Evolutionary conservation across 2,888 invertebrate species (phyloP).

Genomic region (Nemotelus nigrinus): DNA sequence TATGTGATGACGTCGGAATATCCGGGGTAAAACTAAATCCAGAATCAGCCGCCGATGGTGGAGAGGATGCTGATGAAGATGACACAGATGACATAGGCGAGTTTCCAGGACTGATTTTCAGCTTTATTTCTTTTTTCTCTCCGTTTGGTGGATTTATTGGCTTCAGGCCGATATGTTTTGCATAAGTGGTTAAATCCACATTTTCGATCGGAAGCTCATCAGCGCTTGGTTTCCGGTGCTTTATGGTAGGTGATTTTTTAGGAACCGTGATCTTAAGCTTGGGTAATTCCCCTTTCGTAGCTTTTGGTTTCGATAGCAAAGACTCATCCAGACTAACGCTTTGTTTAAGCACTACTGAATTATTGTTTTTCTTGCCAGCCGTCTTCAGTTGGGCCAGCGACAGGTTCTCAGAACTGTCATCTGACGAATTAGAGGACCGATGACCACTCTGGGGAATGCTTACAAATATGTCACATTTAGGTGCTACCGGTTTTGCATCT

Average conservation of each 20-base stretch:
- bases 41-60: slow-evolving; percentile 48
- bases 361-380: slow-evolving; percentile 58
- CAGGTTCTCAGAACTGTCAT: slow-evolving; percentile 59
- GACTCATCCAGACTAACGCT: slow-evolving; percentile 43
- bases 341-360: neutral
- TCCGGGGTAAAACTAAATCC: slow-evolving; percentile 52
- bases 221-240: slow-evolving; percentile 56
- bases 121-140: slow-evolving; percentile 47
- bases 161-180: slow-evolving; percentile 62
- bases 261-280: slow-evolving; percentile 56
- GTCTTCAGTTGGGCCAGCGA: slow-evolving; percentile 60
- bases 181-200: slow-evolving; percentile 62
- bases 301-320: slow-evolving; percentile 48
- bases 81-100: slow-evolving; percentile 58
- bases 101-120: slow-evolving; percentile 56
- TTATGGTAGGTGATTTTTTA: slow-evolving; percentile 53
- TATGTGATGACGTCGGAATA: slow-evolving; percentile 59
- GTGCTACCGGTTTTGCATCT: slow-evolving; percentile 45
- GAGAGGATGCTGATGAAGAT: slow-evolving; percentile 57
- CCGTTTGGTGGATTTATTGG: slow-evolving; percentile 57
- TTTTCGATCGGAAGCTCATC: slow-evolving; percentile 53
- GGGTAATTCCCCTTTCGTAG: slow-evolving; percentile 48
- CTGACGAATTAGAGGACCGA: slow-evolving; percentile 56
- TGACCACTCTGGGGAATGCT: slow-evolving; percentile 62
- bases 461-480: slow-evolving; percentile 61